Conservation (phyloP, 2,797 vertebrate genomes). For the Hipposideros larvatus region DNA sequence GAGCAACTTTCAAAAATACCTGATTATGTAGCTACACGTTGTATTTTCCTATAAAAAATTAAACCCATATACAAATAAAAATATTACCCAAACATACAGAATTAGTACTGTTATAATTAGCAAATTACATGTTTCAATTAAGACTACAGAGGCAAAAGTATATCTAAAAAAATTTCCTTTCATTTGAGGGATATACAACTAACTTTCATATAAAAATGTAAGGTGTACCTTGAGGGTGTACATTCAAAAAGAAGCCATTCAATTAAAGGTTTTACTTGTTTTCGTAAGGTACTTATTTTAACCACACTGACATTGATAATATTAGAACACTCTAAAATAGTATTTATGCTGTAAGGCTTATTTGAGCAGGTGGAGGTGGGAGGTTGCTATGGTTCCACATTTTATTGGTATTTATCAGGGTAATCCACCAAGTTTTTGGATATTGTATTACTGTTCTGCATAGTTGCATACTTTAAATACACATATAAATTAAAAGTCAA, state of each 20-base stretch:
- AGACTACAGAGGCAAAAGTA: conserved; percentile 34
- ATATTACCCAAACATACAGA: conserved; percentile 44
- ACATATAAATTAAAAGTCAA: conserved; percentile 23
- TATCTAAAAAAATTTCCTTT: conserved; percentile 41
- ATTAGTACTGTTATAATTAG: conserved; percentile 67
- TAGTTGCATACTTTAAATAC: neutral
- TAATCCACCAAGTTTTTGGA: conserved; percentile 36
- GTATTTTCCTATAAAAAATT: conserved; percentile 49
- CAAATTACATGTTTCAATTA: conserved; percentile 60
- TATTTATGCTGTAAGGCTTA: conserved; percentile 58
- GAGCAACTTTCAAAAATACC: conserved; percentile 27
- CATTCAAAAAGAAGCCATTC: conserved; percentile 19
- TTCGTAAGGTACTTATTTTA: conserved; percentile 56
- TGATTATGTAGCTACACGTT: neutral
- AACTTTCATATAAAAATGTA: conserved; percentile 22
- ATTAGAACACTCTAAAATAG: conserved; percentile 35
- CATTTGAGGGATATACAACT: conserved; percentile 40
- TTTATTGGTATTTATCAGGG: neutral
- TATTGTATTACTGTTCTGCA: conserved; percentile 29
- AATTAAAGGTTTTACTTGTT: conserved; percentile 21
- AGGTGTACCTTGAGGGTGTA: neutral
- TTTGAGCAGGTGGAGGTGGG: neutral
- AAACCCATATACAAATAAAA: conserved; percentile 54
- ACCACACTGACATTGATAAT: neutral
- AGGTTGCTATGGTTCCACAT: conserved; percentile 3